Conservation (phyloP, 2,888 invertebrate species). For the Euplexia lucipara region DNA sequence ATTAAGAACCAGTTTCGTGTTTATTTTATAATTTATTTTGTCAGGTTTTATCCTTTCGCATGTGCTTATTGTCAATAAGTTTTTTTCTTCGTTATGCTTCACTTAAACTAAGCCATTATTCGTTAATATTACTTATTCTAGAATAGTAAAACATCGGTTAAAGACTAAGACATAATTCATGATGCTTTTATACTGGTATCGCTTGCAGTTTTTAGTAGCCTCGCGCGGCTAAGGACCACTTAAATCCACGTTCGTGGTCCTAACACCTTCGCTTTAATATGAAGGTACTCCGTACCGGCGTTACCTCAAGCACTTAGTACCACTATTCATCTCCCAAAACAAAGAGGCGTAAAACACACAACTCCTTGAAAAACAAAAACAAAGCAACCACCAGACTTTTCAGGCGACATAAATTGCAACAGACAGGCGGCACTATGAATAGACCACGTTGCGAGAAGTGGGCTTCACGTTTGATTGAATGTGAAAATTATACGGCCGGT, state of each 20-base stretch:
- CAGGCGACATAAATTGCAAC: constrained; percentile 50
- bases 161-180: constrained; percentile 10
- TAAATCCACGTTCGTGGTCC: constrained; percentile 28
- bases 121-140: background rate
- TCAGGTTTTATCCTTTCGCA: background rate
- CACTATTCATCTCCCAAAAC: constrained; percentile 47
- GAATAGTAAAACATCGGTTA: background rate
- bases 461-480: constrained; percentile 81
- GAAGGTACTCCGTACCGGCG: constrained; percentile 29
- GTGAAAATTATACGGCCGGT: constrained; percentile 81
- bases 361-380: constrained; percentile 46
- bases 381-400: constrained; percentile 45
- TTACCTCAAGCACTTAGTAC: constrained; percentile 33
- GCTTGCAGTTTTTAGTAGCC: constrained; percentile 32
- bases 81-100: background rate
- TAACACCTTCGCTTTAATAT: constrained; percentile 21
- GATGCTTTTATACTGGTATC: constrained; percentile 19
- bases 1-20: constrained; percentile 19
- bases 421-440: constrained; percentile 72
- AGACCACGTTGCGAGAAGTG: constrained; percentile 70
- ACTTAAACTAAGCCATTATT: background rate
- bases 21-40: constrained; percentile 39
- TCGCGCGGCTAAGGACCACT: constrained; percentile 44
- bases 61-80: background rate
- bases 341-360: constrained; percentile 50